These are phyloP conservation scores for Plectropomus leopardus DNA, from an alignment of 2,113 vertebrate genomes.

Conservation along the genomic window DNA sequence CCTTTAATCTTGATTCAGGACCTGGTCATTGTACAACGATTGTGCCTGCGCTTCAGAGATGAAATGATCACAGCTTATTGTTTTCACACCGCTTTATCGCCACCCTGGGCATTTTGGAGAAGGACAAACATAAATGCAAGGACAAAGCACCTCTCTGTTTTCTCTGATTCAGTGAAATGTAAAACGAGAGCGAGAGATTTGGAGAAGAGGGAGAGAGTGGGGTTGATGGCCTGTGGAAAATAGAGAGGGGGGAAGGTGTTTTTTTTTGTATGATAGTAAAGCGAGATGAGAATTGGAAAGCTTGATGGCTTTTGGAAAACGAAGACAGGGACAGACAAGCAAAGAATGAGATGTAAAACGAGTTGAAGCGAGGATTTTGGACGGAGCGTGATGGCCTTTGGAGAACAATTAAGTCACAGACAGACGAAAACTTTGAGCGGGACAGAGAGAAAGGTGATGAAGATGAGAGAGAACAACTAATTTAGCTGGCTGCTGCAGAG, in stretches of 20 bases:
- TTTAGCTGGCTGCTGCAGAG: constrained; percentile 34
- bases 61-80: constrained; percentile 63
- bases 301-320: constrained; percentile 15
- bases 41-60: constrained; percentile 22
- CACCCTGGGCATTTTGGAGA: constrained; percentile 56
- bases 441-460: constrained; percentile 40
- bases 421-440: constrained; percentile 23
- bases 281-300: background rate
- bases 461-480: constrained; percentile 54
- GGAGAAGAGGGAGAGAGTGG: constrained; percentile 15
- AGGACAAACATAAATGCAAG: constrained; percentile 68
- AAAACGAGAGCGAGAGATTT: constrained; percentile 55
- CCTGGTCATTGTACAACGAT: constrained; percentile 25
- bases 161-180: constrained; percentile 76
- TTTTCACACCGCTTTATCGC: constrained; percentile 45
- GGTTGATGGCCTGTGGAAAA: constrained; percentile 63
- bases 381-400: constrained; percentile 7
- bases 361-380: constrained; percentile 5
- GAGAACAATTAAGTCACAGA: constrained; percentile 18
- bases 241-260: constrained; percentile 5
- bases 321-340: constrained; percentile 1
- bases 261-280: constrained; percentile 7
- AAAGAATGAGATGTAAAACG: constrained; percentile 33
- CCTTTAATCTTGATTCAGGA: constrained; percentile 45
- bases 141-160: constrained; percentile 65